Conservation (phyloP, 2,797 vertebrate species). For the Spizella passerina region DNA sequence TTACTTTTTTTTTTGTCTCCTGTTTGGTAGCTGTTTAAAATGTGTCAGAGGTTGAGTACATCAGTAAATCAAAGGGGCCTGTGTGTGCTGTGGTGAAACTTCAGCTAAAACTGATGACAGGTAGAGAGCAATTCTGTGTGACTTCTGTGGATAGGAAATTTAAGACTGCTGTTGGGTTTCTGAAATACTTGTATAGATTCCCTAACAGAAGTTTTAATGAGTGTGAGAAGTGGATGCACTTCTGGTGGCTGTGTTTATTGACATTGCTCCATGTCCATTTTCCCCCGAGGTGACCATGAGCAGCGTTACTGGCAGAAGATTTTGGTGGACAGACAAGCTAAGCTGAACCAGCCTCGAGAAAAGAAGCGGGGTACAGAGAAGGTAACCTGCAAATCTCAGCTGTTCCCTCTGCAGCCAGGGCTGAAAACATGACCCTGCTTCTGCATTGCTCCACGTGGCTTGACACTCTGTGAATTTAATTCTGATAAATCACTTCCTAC, state of each 20-base stretch:
- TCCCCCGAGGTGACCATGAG: constrained; percentile 86
- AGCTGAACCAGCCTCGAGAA: constrained; percentile 95
- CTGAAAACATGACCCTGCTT: not conserved
- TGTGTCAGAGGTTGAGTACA: not conserved
- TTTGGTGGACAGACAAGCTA: constrained; percentile 94
- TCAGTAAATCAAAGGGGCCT: not conserved
- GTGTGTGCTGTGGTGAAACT: accelerated
- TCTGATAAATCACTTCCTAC: not conserved
- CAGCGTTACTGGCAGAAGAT: constrained; percentile 99
- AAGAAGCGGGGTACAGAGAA: constrained; percentile 95
- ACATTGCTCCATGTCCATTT: not conserved
- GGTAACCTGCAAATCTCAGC: constrained; percentile 67
- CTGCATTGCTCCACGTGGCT: accelerated
- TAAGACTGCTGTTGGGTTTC: no score
- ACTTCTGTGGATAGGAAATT: not conserved
- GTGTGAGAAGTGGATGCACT: not conserved
- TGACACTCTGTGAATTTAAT: not conserved
- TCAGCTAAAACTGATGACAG: not conserved
- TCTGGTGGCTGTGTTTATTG: accelerated
- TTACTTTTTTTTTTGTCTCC: not conserved
- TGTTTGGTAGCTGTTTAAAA: not conserved
- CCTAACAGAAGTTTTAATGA: not conserved
- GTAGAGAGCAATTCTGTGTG: not conserved
- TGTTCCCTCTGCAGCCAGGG: not conserved
- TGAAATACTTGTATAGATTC: not conserved